phyloP scores from a whole-genome alignment of 2,888 invertebrate genomes.

The Cerastis rubricosa region DNA sequence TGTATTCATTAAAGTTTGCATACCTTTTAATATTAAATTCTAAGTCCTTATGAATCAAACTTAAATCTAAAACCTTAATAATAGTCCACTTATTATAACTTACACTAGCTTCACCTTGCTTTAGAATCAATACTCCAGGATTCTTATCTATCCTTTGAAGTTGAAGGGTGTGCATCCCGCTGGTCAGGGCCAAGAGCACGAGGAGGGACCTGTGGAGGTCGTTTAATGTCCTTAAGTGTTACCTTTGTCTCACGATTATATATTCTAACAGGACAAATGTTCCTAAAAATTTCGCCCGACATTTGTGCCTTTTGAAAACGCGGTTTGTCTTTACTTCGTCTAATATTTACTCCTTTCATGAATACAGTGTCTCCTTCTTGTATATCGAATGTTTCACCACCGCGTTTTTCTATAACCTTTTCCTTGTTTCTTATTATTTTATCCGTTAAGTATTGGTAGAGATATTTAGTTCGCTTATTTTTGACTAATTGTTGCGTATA shows the following conservation, averaged over 20 bases:
- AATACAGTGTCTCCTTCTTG: too few relatives aligned
- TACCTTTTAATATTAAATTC: not conserved
- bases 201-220: conserved; percentile 1
- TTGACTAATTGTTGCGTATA: too few relatives aligned
- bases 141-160: not conserved
- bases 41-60: not conserved
- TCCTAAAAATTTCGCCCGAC: not conserved
- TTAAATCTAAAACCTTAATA: not conserved
- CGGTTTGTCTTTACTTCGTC: too few relatives aligned
- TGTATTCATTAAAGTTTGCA: not conserved
- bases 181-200: conserved; percentile 2
- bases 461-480: not conserved
- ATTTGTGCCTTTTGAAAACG: not conserved
- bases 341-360: too few relatives aligned
- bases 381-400: not conserved
- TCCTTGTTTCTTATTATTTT: not conserved
- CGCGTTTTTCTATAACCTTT: not conserved
- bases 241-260: not conserved
- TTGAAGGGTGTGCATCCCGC: not conserved
- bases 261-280: conserved; percentile 3
- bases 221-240: conserved; percentile 3
- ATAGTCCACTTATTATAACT: conserved; percentile 3
- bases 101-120: not conserved
- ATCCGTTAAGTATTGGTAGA: not conserved
- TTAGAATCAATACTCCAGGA: not conserved